Conservation (phyloP, 2,797 vertebrate species). For the Knipowitschia caucasica region DNA sequence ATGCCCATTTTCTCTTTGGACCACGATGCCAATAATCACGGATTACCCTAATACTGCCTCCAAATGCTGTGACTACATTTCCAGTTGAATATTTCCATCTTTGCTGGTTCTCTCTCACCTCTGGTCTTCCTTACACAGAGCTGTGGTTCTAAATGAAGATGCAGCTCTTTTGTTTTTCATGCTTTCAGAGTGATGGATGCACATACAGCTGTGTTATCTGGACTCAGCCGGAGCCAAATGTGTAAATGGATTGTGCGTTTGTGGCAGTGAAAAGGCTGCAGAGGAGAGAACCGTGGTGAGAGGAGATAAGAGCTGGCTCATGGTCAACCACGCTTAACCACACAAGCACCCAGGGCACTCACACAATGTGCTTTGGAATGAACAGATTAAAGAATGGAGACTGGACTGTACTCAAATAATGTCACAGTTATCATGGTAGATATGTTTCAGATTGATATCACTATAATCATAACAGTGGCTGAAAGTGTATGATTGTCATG, state of each 20-base stretch:
- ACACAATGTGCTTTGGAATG: conserved; percentile 1
- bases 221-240: conserved; percentile 46
- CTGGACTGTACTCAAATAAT: too few species aligned
- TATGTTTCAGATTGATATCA: too few species aligned
- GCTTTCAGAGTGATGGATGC: conserved; percentile 50
- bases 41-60: neutral
- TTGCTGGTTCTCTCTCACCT: conserved; percentile 16
- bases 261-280: conserved; percentile 36
- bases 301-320: conserved; percentile 48
- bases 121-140: conserved; percentile 18
- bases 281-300: conserved; percentile 22
- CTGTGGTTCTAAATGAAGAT: conserved; percentile 40
- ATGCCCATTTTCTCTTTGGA: too few species aligned
- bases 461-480: too few species aligned
- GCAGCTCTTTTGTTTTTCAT: conserved; percentile 36
- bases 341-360: conserved; percentile 13
- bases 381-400: too few species aligned
- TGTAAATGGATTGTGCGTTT: conserved; percentile 50
- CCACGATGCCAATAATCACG: too few species aligned
- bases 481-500: too few species aligned
- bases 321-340: conserved; percentile 1
- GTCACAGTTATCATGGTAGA: too few species aligned
- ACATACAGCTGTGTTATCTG: conserved; percentile 53
- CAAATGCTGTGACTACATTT: neutral
- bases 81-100: neutral